Conservation (phyloP, 2,797 vertebrate species). For the Hyperoplus immaculatus region DNA sequence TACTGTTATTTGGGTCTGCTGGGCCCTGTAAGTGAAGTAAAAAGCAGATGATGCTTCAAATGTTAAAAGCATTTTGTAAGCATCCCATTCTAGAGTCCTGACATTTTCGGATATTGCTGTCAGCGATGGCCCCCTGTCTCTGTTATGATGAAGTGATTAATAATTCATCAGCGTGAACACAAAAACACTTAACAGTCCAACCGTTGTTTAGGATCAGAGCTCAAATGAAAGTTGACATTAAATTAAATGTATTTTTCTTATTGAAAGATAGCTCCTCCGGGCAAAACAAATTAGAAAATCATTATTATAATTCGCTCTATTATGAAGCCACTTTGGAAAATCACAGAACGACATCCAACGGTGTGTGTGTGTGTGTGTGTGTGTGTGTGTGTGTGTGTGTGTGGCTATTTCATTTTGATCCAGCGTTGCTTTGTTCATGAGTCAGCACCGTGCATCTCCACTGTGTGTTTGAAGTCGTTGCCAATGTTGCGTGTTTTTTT, state of each 20-base stretch:
- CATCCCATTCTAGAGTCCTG: background rate
- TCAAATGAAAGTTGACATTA: constrained; percentile 41
- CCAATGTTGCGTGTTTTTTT: constrained; percentile 58
- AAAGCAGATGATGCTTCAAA: constrained; percentile 1
- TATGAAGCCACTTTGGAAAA: constrained; percentile 36
- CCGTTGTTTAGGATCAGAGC: constrained; percentile 35
- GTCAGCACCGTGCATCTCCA: constrained; percentile 47
- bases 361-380: too few relatives aligned
- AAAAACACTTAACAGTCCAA: constrained; percentile 27
- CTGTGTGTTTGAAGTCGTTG: constrained; percentile 59
- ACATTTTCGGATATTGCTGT: background rate
- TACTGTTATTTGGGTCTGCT: constrained; percentile 5
- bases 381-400: background rate
- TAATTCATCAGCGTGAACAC: constrained; percentile 48
- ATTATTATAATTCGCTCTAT: constrained; percentile 27
- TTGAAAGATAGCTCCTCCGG: constrained; percentile 25
- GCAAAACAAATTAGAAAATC: constrained; percentile 25
- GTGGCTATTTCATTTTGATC: constrained; percentile 19
- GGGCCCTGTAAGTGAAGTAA: constrained; percentile 7
- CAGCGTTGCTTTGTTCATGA: constrained; percentile 66
- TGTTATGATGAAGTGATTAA: constrained; percentile 48
- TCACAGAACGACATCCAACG: background rate
- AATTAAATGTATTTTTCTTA: constrained; percentile 32
- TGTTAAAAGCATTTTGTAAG: constrained; percentile 1
- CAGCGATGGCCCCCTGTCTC: background rate